A percentile compares a stretch with the other conserved stretches of the same genome.
phyloP scores from a whole-genome alignment of 2,113 vertebrate genomes.

The Siphamia tubifer region DNA sequence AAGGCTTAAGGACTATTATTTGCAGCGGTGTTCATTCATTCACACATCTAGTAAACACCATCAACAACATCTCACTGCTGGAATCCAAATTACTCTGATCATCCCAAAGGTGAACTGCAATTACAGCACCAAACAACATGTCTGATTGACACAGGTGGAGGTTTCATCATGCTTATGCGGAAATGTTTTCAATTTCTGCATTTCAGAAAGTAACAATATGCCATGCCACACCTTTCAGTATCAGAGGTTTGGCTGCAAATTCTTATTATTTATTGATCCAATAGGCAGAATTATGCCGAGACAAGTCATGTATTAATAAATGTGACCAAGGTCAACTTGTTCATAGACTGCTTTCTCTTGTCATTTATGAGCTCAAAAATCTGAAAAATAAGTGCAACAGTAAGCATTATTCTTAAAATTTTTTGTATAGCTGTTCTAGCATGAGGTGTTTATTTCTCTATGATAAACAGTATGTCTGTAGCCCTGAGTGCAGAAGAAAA shows the following conservation, averaged over 20 bases:
- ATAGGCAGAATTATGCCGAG: not conserved
- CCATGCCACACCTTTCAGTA: not conserved
- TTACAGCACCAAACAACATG: constrained; percentile 35
- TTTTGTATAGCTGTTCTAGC: not conserved
- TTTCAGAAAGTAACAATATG: not conserved
- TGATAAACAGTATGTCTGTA: not conserved
- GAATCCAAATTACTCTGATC: constrained; percentile 28
- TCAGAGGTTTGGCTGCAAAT: not conserved
- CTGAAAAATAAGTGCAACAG: too few species aligned
- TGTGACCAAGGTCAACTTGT: not conserved
- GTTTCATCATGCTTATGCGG: constrained; percentile 2
- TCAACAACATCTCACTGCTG: not conserved
- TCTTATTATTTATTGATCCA: not conserved
- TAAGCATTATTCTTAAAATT: too few species aligned
- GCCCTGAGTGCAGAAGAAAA: not conserved
- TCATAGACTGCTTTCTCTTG: too few species aligned
- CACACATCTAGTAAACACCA: constrained; percentile 7
- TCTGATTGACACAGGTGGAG: constrained; percentile 54
- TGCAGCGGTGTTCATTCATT: not conserved
- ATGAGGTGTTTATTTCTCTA: not conserved
- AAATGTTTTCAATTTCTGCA: not conserved
- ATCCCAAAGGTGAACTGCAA: constrained; percentile 38
- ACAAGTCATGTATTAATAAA: too few species aligned
- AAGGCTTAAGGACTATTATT: not conserved
- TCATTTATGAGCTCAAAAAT: too few species aligned